Percentiles rank a stretch among this genome's conserved stretches.
Evolutionary conservation across 1,140 invertebrate species (phyloP).

Genomic region (Ladona fulva): DNA sequence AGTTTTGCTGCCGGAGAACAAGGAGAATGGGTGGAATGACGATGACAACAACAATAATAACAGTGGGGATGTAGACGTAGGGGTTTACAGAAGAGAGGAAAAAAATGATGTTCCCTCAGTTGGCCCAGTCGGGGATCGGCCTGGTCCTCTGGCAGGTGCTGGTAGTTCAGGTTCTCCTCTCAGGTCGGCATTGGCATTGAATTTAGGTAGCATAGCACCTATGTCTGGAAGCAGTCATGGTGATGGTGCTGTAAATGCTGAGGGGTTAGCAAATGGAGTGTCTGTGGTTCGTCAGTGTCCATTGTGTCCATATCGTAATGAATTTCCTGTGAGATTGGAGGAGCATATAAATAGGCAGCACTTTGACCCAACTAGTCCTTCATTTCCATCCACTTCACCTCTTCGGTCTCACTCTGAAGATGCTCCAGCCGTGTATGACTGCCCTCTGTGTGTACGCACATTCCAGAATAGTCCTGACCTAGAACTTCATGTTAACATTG

Average conservation of each 20-base stretch:
- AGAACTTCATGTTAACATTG: slow-evolving; percentile 76
- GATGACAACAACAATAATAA: slow-evolving; percentile 42
- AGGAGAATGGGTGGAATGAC: slow-evolving; percentile 32
- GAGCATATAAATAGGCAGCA: slow-evolving; percentile 77
- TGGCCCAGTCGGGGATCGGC: not conserved
- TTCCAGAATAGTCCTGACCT: slow-evolving; percentile 67
- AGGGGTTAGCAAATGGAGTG: not conserved
- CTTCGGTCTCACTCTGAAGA: slow-evolving; percentile 20
- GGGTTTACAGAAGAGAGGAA: not conserved
- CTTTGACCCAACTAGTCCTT: slow-evolving; percentile 73
- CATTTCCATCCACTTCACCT: slow-evolving; percentile 40
- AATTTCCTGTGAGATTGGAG: slow-evolving; percentile 61
- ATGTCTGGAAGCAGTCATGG: not conserved
- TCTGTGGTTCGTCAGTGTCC: slow-evolving; percentile 49
- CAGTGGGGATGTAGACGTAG: not conserved
- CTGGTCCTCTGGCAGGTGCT: slow-evolving; percentile 26
- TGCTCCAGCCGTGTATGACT: slow-evolving; percentile 45
- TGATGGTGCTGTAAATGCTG: not conserved
- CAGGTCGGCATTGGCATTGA: slow-evolving; percentile 50
- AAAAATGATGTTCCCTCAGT: not conserved
- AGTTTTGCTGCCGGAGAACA: slow-evolving; percentile 22
- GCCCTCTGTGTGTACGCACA: slow-evolving; percentile 61
- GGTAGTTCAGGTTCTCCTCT: slow-evolving; percentile 49
- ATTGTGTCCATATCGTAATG: slow-evolving; percentile 67
- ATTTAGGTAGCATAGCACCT: slow-evolving; percentile 41